Base-by-base conservation (phyloP, 1,140 invertebrate genomes). In the Brachionus rubens region DNA sequence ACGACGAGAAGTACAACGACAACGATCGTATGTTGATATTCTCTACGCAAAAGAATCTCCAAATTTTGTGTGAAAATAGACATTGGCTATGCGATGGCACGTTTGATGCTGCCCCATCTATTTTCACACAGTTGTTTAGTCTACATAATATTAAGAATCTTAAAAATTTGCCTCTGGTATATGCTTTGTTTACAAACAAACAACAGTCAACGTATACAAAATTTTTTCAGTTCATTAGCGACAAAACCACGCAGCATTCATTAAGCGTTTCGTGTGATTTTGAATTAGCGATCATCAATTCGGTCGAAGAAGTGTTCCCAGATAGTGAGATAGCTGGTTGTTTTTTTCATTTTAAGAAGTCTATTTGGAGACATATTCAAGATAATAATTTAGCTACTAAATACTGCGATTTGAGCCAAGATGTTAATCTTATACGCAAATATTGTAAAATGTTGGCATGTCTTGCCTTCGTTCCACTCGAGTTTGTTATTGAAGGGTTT, bases 331-430 rank as follows among this genome's bases (percentile, higher is more conserved):
- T 70, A 12, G n/a, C 9, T 50, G 67, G 67, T 0, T 70, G 41
- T 52, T 70, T 47, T 26, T 70, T 70, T 50, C 65, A 70, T 46
- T 48, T 70, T 2, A 72, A 72, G 52, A 41, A 72, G 26, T 28
- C 16, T 14, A 67, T 67, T 1, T 67, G 62, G 40, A 67, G n/a
- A 47, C 2, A 47, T 16, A 16, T 52, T 7, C 46, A 72, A 48
- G 21, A 52, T 16, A n/a, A 26, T 40, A 28, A 26, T 19, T 52
- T 52, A 19, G 46, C 12, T n/a, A 26, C 19, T 40, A 21, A 72
- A 21, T 72, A 30, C n/a, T 16, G 2, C 0, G 7, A 50, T 36
- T n/a, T 4, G 5, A 50, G 1, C 14, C 26, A 36, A 9, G 67
- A 40, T 21, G 24, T 40, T 52, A 48, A 36, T 40, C 5, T 40